phyloP scores from a whole-genome alignment of 2,113 vertebrate species.

The Gobio gobio region DNA sequence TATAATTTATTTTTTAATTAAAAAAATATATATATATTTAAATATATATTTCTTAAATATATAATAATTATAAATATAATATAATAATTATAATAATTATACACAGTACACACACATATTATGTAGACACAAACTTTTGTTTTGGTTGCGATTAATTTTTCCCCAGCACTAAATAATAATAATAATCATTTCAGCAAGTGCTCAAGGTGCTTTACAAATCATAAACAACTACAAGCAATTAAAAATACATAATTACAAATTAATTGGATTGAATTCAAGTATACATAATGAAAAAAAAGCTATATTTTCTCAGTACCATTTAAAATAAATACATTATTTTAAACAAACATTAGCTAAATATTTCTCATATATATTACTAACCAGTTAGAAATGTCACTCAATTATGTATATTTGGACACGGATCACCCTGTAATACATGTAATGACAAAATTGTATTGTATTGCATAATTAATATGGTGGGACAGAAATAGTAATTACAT shows the following conservation, averaged over 20 bases:
- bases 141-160: too few relatives aligned
- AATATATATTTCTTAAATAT: too few relatives aligned
- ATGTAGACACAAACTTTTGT: too few relatives aligned
- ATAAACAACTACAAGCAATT: background rate
- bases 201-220: background rate
- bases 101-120: too few relatives aligned
- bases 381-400: background rate
- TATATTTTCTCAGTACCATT: background rate
- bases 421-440: background rate
- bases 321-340: background rate
- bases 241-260: background rate
- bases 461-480: background rate
- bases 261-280: background rate
- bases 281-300: background rate
- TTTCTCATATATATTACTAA: background rate
- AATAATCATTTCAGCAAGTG: background rate
- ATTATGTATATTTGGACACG: background rate
- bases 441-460: background rate
- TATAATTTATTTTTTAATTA: too few relatives aligned
- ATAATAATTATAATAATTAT: too few relatives aligned
- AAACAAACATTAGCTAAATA: background rate
- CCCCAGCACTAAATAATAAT: background rate
- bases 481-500: background rate
- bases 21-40: too few relatives aligned
- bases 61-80: too few relatives aligned